These are phyloP conservation scores for Synanthedon formicaeformis DNA, from an alignment of 2,888 invertebrate genomes.

Conservation along the genomic window DNA sequence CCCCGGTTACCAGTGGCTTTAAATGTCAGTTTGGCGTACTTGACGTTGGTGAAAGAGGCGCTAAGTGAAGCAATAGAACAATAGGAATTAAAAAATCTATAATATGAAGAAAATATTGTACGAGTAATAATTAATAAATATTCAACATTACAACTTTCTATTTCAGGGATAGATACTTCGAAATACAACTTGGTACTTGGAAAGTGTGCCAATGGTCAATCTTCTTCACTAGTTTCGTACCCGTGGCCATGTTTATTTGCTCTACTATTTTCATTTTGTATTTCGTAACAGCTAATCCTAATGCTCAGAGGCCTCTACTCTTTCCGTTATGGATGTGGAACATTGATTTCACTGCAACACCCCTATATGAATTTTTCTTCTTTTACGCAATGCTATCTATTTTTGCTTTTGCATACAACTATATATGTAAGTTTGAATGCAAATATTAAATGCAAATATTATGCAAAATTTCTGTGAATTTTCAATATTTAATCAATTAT, in stretches of 20 bases:
- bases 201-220: conserved; percentile 21
- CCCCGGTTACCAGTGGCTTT: too few relatives aligned
- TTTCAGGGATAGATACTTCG: conserved; percentile 30
- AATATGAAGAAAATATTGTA: too few relatives aligned
- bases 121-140: too few relatives aligned
- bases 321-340: conserved; percentile 35
- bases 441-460: background rate
- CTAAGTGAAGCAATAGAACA: too few relatives aligned
- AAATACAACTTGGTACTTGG: conserved; percentile 31
- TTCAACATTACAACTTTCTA: conserved; percentile 1
- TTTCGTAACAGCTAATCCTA: conserved; percentile 8
- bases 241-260: conserved; percentile 15
- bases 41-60: too few relatives aligned
- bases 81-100: too few relatives aligned
- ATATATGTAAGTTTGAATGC: conserved; percentile 29
- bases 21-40: too few relatives aligned
- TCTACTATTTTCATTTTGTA: background rate
- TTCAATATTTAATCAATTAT: too few relatives aligned
- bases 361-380: conserved; percentile 32
- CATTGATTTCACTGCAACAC: conserved; percentile 25
- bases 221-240: conserved; percentile 14
- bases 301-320: conserved; percentile 24
- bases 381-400: conserved; percentile 19
- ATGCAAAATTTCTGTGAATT: background rate
- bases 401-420: conserved; percentile 21